phyloP scores from a whole-genome alignment of 2,888 invertebrate genomes.

The Leptinotarsa rubiginosa region DNA sequence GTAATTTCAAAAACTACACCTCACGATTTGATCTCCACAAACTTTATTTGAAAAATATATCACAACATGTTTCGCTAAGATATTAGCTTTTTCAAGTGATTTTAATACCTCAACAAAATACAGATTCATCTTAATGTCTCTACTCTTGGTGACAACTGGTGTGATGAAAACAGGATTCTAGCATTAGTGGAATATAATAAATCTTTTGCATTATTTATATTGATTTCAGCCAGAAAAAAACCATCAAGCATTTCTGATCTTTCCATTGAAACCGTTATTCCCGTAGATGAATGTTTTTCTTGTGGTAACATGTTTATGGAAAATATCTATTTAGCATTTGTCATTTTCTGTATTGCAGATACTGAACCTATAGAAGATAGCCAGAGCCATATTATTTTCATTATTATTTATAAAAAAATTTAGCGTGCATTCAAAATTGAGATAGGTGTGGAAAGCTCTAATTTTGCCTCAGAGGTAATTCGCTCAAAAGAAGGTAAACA shows the following conservation, averaged over 20 bases:
- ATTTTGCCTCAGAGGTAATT: slow-evolving; percentile 80
- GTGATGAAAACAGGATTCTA: slow-evolving; percentile 69
- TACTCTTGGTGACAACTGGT: slow-evolving; percentile 66
- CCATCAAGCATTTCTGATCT: slow-evolving; percentile 82
- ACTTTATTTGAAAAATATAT: too few species aligned
- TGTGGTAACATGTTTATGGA: slow-evolving; percentile 68
- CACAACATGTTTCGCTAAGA: too few species aligned
- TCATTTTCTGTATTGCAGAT: slow-evolving; percentile 60
- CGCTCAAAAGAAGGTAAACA: slow-evolving; percentile 75
- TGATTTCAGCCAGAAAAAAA: slow-evolving; percentile 72
- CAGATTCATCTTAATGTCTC: slow-evolving; percentile 65
- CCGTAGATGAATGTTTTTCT: slow-evolving; percentile 83
- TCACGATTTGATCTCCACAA: too few species aligned
- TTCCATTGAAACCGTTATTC: slow-evolving; percentile 83
- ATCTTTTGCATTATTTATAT: slow-evolving; percentile 71
- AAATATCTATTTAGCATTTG: not conserved
- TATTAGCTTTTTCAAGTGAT: too few species aligned
- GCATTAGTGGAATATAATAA: slow-evolving; percentile 72
- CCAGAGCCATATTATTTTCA: slow-evolving; percentile 69
- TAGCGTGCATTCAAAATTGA: slow-evolving; percentile 70
- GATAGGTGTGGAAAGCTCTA: slow-evolving; percentile 74
- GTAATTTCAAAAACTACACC: too few species aligned
- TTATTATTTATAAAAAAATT: slow-evolving; percentile 68
- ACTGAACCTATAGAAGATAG: slow-evolving; percentile 68
- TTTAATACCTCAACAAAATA: slow-evolving; percentile 52